Base-by-base conservation (phyloP, 1,140 invertebrate species). In the Micrasema longulum region DNA sequence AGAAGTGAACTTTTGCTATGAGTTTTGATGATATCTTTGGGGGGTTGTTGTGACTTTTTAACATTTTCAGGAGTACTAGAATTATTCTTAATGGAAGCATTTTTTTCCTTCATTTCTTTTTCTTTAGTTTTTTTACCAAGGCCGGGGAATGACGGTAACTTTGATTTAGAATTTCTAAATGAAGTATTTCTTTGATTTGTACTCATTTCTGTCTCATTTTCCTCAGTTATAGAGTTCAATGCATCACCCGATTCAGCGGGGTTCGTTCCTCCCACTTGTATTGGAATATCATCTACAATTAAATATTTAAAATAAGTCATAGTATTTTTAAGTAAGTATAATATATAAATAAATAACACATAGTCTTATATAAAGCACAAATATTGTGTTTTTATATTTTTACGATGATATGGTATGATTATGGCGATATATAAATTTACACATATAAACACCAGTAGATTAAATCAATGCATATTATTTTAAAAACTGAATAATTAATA, bases 191-290 rank as follows among this genome's bases (percentile, higher is more conserved):
- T 78, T 73, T 82, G 81, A 47, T 83, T 83, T 2, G 81, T 79
- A 5, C 77, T 76, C 0, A 78, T 68, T 45, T 86, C 84, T 7
- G 79, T 69, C 69, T 86, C 84, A 9, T 78, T 80, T 72, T 86
- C 83, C 69, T 86, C 83, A 0, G 80, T 84, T 65, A 85, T 86
- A 0, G 83, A 81, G n/a, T 80, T 80, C 0, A 85, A 78, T 74
- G 80, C 78, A 47, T 85, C 84, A n/a, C 79, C 76, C 0, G 80
- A 77, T 6, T 85, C 84, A 2, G 81, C 77, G 0, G 80, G 73
- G 20, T 81, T 80, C 4, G 75, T 79, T 71, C 80, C 81, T 4
- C 83, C 82, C 11, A 80, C 82, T 80, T 85, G 84, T 64, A 85
- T 85, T 12, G 84, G 84, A 78, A 85, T 85, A 74, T 85, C 84